A percentile compares a stretch with the other conserved stretches of the same genome.
These are phyloP conservation scores for Cylindroiulus punctatus DNA, from an alignment of 2,888 invertebrate genomes.

Conservation along the genomic window DNA sequence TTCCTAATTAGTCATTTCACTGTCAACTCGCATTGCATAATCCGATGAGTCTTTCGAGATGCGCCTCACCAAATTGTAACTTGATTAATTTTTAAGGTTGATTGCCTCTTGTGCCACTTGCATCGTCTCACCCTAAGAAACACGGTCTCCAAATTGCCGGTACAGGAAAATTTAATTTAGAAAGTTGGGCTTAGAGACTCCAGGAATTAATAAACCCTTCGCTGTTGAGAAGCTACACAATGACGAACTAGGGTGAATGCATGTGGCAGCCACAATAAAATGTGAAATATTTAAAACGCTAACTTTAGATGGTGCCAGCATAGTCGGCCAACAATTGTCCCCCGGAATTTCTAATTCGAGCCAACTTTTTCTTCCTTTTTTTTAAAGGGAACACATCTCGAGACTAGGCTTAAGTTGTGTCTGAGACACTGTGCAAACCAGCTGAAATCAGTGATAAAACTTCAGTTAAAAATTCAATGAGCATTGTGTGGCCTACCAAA, in stretches of 20 bases:
- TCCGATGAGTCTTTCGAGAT: neutral
- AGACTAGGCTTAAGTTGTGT: neutral
- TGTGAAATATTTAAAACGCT: neutral
- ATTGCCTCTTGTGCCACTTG: slow-evolving; percentile 6
- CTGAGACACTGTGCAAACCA: neutral
- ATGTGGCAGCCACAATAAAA: neutral
- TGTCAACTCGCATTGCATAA: neutral
- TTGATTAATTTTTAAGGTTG: slow-evolving; percentile 8
- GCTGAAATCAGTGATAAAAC: neutral
- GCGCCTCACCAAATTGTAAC: neutral
- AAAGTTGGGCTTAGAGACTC: neutral
- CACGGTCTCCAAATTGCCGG: neutral
- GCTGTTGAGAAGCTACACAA: neutral
- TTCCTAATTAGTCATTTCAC: slow-evolving; percentile 18
- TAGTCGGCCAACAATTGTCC: slow-evolving; percentile 19
- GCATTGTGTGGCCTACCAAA: neutral
- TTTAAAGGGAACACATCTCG: neutral
- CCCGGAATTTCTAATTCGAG: slow-evolving; percentile 24
- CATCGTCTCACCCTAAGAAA: neutral
- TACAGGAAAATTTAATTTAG: slow-evolving; percentile 14
- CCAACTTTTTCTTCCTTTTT: neutral
- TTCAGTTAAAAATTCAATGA: neutral
- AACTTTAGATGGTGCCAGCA: neutral
- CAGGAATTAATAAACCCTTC: slow-evolving; percentile 5
- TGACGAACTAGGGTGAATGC: neutral